phyloP scores from a whole-genome alignment of 2,797 vertebrate species.

The Ataeniobius toweri region DNA sequence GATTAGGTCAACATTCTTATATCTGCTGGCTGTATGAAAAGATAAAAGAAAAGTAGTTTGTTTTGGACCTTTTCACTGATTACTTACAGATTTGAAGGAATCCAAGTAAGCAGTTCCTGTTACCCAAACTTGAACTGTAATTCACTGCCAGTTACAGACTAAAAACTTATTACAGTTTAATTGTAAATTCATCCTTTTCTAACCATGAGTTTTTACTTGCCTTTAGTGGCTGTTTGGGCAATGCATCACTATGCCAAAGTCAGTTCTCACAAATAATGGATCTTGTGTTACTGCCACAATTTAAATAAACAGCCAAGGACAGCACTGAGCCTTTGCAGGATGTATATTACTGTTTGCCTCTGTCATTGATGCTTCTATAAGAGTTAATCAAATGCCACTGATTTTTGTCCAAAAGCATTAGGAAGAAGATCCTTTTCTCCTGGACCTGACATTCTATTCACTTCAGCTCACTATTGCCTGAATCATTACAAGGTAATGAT shows the following conservation, averaged over 20 bases:
- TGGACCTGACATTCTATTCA: conserved; percentile 49
- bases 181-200: conserved; percentile 48
- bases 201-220: conserved; percentile 24
- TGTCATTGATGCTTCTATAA: conserved; percentile 49
- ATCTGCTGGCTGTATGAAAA: conserved; percentile 8
- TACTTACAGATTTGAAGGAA: conserved; percentile 20
- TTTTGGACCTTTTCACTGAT: conserved; percentile 14
- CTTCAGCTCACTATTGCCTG: conserved; percentile 59
- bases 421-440: conserved; percentile 39
- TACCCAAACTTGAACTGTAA: conserved; percentile 30
- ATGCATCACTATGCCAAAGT: conserved; percentile 45
- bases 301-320: conserved; percentile 56
- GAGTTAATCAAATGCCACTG: conserved; percentile 34
- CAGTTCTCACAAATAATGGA: conserved; percentile 43
- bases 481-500: conserved; percentile 67
- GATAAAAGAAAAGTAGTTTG: background rate
- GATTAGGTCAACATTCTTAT: background rate
- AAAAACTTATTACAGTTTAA: conserved; percentile 38
- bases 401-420: conserved; percentile 67
- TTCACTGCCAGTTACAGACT: conserved; percentile 53
- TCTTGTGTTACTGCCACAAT: conserved; percentile 26
- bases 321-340: conserved; percentile 27
- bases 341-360: conserved; percentile 51
- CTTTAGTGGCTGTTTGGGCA: conserved; percentile 34
- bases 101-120: background rate